Evolutionary conservation across 1,140 invertebrate species (phyloP).

Genomic region (Heliconius congener): DNA sequence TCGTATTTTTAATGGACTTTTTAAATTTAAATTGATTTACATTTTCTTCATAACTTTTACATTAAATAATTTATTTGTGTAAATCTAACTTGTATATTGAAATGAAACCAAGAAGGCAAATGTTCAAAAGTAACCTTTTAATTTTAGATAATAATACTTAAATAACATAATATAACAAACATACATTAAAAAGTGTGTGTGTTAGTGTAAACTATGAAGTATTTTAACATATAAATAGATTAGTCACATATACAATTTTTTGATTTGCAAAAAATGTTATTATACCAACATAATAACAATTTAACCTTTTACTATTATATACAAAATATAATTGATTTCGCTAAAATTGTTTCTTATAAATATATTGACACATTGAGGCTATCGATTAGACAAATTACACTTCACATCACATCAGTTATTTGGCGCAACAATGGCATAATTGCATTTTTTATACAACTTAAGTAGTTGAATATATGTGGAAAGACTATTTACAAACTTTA

Average conservation of each 20-base stretch:
- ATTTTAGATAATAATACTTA: background rate
- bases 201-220: background rate
- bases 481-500: too few species aligned
- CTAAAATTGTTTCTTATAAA: background rate
- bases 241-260: background rate
- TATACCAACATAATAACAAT: background rate
- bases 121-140: background rate
- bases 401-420: background rate
- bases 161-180: background rate
- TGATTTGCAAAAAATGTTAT: background rate
- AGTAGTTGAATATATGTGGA: background rate
- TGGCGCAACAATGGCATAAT: too few species aligned
- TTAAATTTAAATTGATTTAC: background rate
- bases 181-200: background rate
- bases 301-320: background rate
- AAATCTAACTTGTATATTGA: background rate
- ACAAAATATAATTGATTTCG: background rate
- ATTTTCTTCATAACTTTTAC: background rate
- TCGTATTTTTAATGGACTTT: background rate
- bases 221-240: background rate
- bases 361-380: slow-evolving; percentile 3
- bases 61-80: background rate
- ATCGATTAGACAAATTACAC: background rate
- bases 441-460: too few species aligned
- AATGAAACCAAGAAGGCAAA: background rate